Evolutionary conservation across 2,113 vertebrate species (phyloP), one percentile per base, ranked within the genome.

Genomic region (Phalacrocorax pelagicus): DNA sequence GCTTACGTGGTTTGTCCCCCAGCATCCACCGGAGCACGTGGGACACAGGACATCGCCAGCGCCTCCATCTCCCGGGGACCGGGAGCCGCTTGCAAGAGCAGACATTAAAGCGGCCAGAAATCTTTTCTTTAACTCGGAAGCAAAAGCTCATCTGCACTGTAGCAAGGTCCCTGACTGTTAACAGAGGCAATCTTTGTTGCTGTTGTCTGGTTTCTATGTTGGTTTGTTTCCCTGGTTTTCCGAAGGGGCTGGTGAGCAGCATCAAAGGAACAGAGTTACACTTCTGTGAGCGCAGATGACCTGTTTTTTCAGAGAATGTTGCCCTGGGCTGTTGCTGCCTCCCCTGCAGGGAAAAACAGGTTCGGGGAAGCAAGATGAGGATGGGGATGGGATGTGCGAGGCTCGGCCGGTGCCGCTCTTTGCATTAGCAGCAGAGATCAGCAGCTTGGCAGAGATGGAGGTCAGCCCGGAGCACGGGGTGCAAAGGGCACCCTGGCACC

Each of bases 321-420:
- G 67, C 74, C 89, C 17, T 24, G 61, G 51, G 51, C 84, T 54
- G 79, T 55, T 36, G 84, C 73, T 27, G 40, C 8, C 32, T 62
- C 32, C 49, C 19, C 46, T 1, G 2, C 0, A 0, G 62, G 51
- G 47, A 77, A 24, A 66, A 71, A 10, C 0, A 1, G 36, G 2
- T 11, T 57, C 62, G 46, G 66, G 46, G 69, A 54, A 26, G 40
- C 10, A 12, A 38, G 23, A 15, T 15, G 36, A n/a, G 34, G 61
- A 12, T 23, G 21, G 15, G 23, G 29, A 15, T 5, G 51, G 69
- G 75, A 52, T 65, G 81, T 0, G 1, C 1, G 3, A 19, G 49
- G 36, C 19, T 2, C 1, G 47, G 44, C 8, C 0, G 3, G 10
- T 49, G 75, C 47, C 11, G 3, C 22, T 58, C 22, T 59, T 80